Evolutionary conservation across 2,888 invertebrate species (phyloP).

Genomic region (Drosophila aldrichi): DNA sequence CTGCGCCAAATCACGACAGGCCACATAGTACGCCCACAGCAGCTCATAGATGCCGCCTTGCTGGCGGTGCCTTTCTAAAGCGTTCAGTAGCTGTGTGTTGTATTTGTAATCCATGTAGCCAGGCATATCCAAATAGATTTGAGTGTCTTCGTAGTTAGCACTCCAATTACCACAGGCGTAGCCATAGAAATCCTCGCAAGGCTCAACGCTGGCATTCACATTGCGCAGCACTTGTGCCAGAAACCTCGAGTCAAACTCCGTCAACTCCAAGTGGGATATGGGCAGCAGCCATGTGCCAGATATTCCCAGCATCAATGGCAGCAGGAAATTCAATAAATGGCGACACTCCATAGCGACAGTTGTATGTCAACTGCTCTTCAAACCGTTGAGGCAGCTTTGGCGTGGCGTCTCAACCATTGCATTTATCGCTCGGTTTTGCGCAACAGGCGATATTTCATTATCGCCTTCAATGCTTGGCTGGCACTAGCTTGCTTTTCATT

Average conservation of each 20-base stretch:
- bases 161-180: constrained; percentile 80
- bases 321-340: constrained; percentile 32
- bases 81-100: constrained; percentile 61
- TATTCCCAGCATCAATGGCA: constrained; percentile 21
- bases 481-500: constrained; percentile 39
- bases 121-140: constrained; percentile 72
- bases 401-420: constrained; percentile 1
- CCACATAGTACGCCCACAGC: constrained; percentile 59
- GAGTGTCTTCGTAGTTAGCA: constrained; percentile 51
- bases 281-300: constrained; percentile 13
- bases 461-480: constrained; percentile 35
- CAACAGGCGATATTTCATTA: constrained; percentile 33
- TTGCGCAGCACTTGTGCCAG: constrained; percentile 61
- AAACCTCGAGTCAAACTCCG: constrained; percentile 44
- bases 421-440: constrained; percentile 47
- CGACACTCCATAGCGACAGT: constrained; percentile 54
- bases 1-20: constrained; percentile 59
- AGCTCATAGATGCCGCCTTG: constrained; percentile 45
- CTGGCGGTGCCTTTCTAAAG: constrained; percentile 31
- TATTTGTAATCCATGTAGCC: constrained; percentile 77
- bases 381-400: constrained; percentile 14
- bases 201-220: constrained; percentile 61
- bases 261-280: neutral
- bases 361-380: constrained; percentile 43
- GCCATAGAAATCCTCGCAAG: constrained; percentile 78